These are phyloP conservation scores for Arctopsyche grandis DNA, from an alignment of 1,140 invertebrate species.

Conservation along the genomic window DNA sequence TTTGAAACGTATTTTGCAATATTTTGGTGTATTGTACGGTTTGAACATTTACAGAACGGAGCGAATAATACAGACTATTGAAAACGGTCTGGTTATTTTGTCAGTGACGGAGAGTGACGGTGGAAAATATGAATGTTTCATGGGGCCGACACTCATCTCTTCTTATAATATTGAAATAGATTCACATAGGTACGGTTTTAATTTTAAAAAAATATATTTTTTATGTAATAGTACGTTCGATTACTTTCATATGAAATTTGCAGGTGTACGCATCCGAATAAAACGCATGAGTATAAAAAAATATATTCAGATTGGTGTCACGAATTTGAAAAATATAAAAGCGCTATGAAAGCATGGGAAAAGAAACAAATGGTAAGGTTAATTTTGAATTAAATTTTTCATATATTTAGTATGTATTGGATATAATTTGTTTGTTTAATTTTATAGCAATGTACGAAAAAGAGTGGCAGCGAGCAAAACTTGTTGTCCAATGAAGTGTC, in stretches of 20 bases:
- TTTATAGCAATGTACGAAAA: conserved; percentile 65
- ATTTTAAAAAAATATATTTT: neutral
- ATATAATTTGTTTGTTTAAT: conserved; percentile 34
- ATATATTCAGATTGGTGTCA: conserved; percentile 84
- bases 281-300: conserved; percentile 78
- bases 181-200: conserved; percentile 68
- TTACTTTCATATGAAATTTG: conserved; percentile 35
- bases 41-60: neutral
- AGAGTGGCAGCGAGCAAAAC: conserved; percentile 61
- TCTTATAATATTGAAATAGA: conserved; percentile 78
- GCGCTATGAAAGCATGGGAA: conserved; percentile 81
- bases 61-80: conserved; percentile 76
- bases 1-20: neutral
- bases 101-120: conserved; percentile 75
- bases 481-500: conserved; percentile 65
- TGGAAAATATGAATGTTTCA: conserved; percentile 77
- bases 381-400: conserved; percentile 1
- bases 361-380: conserved; percentile 75
- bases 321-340: conserved; percentile 84
- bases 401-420: conserved; percentile 3
- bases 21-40: neutral
- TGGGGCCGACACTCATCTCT: conserved; percentile 73
- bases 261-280: conserved; percentile 74
- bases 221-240: neutral
- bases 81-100: conserved; percentile 77